Evolutionary conservation across 2,113 vertebrate genomes (phyloP).

Genomic region (Rousettus leschenaultii): DNA sequence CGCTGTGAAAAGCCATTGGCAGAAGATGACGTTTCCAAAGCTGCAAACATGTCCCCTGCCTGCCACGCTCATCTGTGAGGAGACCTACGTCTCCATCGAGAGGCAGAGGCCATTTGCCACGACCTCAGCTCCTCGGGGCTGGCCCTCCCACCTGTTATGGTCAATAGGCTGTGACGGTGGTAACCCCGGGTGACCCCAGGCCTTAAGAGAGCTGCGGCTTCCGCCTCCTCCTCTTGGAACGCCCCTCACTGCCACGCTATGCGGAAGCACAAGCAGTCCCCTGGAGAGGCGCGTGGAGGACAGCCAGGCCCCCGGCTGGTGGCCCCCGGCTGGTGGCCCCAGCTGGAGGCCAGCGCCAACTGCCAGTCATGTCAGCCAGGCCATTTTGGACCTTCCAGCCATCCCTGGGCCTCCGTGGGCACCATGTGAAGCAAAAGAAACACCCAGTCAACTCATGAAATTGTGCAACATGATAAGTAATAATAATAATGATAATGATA

Average conservation of each 20-base stretch:
- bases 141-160: neutral
- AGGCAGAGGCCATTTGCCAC: neutral
- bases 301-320: neutral
- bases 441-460: neutral
- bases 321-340: neutral
- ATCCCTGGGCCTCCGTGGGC: neutral
- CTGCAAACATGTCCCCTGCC: neutral
- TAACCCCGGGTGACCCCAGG: neutral
- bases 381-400: neutral
- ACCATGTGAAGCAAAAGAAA: neutral
- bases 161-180: neutral
- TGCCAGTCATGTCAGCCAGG: neutral
- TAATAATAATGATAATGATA: neutral
- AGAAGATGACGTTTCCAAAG: neutral
- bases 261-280: neutral
- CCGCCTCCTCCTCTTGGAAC: neutral
- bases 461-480: neutral
- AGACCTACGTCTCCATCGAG: neutral
- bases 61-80: neutral
- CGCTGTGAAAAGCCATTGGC: neutral
- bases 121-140: neutral
- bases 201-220: neutral
- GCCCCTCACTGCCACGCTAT: neutral
- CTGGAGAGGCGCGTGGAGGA: accelerated
- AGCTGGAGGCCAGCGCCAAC: neutral